phyloP scores from a whole-genome alignment of 2,888 invertebrate species.

The Drosophila ezoana region DNA sequence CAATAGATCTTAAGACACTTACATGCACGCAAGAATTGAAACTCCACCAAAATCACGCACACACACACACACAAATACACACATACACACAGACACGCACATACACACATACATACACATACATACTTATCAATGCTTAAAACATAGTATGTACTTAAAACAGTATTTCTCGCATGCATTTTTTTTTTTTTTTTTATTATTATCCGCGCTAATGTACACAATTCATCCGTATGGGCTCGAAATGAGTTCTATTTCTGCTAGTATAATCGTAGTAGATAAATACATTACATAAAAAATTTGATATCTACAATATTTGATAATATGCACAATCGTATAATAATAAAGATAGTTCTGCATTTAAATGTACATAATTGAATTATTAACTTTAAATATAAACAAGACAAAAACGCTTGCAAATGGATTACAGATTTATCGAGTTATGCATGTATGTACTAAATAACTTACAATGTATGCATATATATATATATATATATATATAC shows the following conservation, averaged over 20 bases:
- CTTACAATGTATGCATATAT: conserved; percentile 34
- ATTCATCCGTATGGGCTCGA: conserved; percentile 29
- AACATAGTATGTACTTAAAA: conserved; percentile 3
- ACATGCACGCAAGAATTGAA: neutral
- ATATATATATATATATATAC: conserved; percentile 41
- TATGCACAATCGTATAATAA: conserved; percentile 55
- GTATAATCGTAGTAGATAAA: conserved; percentile 57
- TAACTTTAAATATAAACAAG: conserved; percentile 65
- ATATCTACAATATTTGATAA: conserved; percentile 66
- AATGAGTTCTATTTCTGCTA: conserved; percentile 39
- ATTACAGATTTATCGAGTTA: conserved; percentile 64
- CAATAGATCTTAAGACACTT: conserved; percentile 10
- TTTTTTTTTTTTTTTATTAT: neutral
- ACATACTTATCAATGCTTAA: conserved; percentile 4
- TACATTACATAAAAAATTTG: conserved; percentile 68
- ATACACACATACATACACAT: conserved; percentile 8
- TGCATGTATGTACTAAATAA: conserved; percentile 41
- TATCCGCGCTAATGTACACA: conserved; percentile 9
- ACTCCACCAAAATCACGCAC: too few species aligned
- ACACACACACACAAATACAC: neutral
- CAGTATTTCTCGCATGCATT: conserved; percentile 13
- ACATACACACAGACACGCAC: neutral
- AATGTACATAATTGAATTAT: conserved; percentile 70
- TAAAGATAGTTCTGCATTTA: conserved; percentile 57
- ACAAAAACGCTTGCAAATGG: conserved; percentile 74